A percentile compares a stretch with the other conserved stretches of the same genome.
These are phyloP conservation scores for Perdita meconis DNA, from an alignment of 2,888 invertebrate species.

Conservation along the genomic window DNA sequence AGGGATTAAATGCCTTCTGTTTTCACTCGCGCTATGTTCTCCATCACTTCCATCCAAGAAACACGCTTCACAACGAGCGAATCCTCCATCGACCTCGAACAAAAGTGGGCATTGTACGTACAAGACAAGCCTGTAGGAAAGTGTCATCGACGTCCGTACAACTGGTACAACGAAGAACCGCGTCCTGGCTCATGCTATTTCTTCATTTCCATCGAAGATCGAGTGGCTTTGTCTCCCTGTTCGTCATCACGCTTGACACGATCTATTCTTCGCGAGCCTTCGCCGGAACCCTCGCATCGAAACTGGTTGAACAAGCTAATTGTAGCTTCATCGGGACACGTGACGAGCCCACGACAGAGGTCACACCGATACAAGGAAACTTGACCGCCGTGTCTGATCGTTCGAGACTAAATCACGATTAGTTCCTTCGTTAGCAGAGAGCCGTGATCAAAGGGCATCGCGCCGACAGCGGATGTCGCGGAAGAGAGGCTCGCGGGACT, in stretches of 20 bases:
- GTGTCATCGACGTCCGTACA: constrained; percentile 55
- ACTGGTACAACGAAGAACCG: constrained; percentile 46
- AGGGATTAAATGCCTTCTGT: background rate
- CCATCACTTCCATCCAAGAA: constrained; percentile 27
- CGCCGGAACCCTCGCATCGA: constrained; percentile 31
- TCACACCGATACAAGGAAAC: constrained; percentile 20
- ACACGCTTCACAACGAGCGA: constrained; percentile 12
- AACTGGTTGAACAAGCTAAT: constrained; percentile 61
- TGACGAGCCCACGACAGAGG: constrained; percentile 23
- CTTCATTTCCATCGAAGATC: constrained; percentile 63
- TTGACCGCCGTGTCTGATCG: constrained; percentile 14
- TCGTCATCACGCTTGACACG: constrained; percentile 31
- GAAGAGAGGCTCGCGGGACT: constrained; percentile 14
- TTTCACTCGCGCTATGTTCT: constrained; percentile 6
- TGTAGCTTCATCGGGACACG: constrained; percentile 36
- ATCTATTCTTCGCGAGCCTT: background rate
- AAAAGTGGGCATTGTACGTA: constrained; percentile 50
- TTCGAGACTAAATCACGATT: constrained; percentile 47
- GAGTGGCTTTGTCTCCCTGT: constrained; percentile 50
- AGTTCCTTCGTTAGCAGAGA: constrained; percentile 53
- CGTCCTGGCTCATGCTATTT: constrained; percentile 49
- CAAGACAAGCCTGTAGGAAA: constrained; percentile 55
- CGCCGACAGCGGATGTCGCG: constrained; percentile 42
- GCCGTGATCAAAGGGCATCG: constrained; percentile 42
- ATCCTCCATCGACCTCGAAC: constrained; percentile 27